Conservation (phyloP, 2,113 vertebrate genomes). For the Myanophis thanlyinensis region DNA sequence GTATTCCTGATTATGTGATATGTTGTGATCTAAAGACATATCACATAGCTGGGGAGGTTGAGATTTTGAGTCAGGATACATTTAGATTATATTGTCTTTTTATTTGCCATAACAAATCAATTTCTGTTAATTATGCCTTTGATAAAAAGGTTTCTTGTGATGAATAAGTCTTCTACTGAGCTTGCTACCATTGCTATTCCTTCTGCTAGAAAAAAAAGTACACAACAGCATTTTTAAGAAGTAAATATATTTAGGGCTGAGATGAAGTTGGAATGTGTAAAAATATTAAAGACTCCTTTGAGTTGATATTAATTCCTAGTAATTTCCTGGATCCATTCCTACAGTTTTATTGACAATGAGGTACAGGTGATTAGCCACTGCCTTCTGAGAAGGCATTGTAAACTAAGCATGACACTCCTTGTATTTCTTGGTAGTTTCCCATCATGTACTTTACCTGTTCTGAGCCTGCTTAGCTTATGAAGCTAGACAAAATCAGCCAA, state of each 20-base stretch:
- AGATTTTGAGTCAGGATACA: neutral
- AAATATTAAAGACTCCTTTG: neutral
- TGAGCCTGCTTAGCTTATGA: neutral
- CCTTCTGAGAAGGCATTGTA: neutral
- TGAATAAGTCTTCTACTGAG: neutral
- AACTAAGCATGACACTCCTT: neutral
- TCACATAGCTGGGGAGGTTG: neutral
- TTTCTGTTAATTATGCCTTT: neutral
- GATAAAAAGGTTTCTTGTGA: neutral
- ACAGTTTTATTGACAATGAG: neutral
- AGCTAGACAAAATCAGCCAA: neutral
- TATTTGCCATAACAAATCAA: neutral
- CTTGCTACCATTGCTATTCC: neutral
- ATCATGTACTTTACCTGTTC: neutral
- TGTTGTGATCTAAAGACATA: neutral
- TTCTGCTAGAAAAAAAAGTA: neutral
- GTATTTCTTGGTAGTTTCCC: neutral
- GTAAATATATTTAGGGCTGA: neutral
- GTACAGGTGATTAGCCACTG: neutral
- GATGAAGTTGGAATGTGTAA: neutral
- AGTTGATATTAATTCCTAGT: neutral
- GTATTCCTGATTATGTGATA: neutral
- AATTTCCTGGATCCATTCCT: neutral
- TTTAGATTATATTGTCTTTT: neutral
- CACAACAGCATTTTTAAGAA: neutral